Evolutionary conservation across 2,797 vertebrate species (phyloP), one percentile per base, ranked within the genome.

Genomic region (Pseudomugil gertrudae): DNA sequence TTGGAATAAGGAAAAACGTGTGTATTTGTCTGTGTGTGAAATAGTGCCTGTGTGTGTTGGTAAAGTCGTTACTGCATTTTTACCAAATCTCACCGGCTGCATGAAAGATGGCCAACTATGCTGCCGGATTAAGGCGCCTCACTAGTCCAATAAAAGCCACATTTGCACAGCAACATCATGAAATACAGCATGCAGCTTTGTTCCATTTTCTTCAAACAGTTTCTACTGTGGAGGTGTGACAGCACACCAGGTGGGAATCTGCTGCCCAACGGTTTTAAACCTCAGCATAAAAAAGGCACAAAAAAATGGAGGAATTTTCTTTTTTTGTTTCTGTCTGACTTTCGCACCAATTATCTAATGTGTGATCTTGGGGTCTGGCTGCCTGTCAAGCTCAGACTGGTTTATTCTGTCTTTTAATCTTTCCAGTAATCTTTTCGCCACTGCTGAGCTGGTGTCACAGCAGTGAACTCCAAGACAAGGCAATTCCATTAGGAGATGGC

Each of bases 301-400:
- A n/a, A 1, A 47, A 72, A 62, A 66, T 1, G 5, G 45, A 50
- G 30, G 8, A 19, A 60, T 73, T 58, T 43, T 59, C 45, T 43
- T 53, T 63, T 15, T 30, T 29, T 60, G 21, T 61, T 74, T 60
- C 21, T 30, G 24, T 60, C 21, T 61, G 72, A 57, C 57, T 79
- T 77, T 87, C 73, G 56, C 81, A 78, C 80, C 87, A 90, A 90
- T 91, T 90, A 90, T 87, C 89, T 85, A 84, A 87, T 89, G 86
- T 88, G 87, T 88, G 84, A 89, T 90, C 81, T 81, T 13, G n/a
- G 45, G 51, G 71, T 54, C 61, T 54, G 54, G 40, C 77, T 80
- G 85, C 57, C 78, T 57, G 74, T 87, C 85, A 79, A 65, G 65
- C 24, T 23, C 72, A 73, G 75, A 53, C 77, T 63, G 68, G 53